phyloP scores from a whole-genome alignment of 2,797 vertebrate genomes.

The Chaetodon trifasciatus region DNA sequence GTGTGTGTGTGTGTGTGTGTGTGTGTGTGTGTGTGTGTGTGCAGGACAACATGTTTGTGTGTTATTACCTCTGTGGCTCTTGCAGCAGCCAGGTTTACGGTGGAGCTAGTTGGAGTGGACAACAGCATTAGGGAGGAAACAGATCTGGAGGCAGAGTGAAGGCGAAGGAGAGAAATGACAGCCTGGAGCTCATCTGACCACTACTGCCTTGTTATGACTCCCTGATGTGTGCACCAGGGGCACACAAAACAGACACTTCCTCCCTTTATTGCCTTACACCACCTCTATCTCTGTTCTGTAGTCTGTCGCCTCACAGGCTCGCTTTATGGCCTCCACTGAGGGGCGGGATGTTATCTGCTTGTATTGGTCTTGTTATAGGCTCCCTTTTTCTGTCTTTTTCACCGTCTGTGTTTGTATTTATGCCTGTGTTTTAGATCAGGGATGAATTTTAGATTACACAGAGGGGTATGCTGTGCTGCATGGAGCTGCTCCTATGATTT shows the following conservation, averaged over 20 bases:
- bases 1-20: slow-evolving; percentile 26
- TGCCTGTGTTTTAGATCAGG: slow-evolving; percentile 34
- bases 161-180: slow-evolving; percentile 81
- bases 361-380: slow-evolving; percentile 40
- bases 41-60: slow-evolving; percentile 26
- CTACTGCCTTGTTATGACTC: slow-evolving; percentile 81
- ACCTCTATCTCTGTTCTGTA: slow-evolving; percentile 68
- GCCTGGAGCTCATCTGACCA: slow-evolving; percentile 80
- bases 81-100: slow-evolving; percentile 62
- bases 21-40: slow-evolving; percentile 10
- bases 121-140: slow-evolving; percentile 76
- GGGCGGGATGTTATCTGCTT: slow-evolving; percentile 58
- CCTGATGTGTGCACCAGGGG: slow-evolving; percentile 76
- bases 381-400: slow-evolving; percentile 19
- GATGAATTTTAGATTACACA: slow-evolving; percentile 15
- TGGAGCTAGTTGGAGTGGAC: slow-evolving; percentile 73
- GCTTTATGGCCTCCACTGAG: slow-evolving; percentile 68
- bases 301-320: slow-evolving; percentile 65
- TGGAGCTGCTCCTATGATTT: slow-evolving; percentile 29
- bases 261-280: slow-evolving; percentile 77
- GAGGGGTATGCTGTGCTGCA: background rate
- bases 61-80: slow-evolving; percentile 60
- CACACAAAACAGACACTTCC: slow-evolving; percentile 78
- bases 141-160: slow-evolving; percentile 76
- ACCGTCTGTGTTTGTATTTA: slow-evolving; percentile 41